phyloP scores from a whole-genome alignment of 2,888 invertebrate genomes.

The Thera obeliscata region DNA sequence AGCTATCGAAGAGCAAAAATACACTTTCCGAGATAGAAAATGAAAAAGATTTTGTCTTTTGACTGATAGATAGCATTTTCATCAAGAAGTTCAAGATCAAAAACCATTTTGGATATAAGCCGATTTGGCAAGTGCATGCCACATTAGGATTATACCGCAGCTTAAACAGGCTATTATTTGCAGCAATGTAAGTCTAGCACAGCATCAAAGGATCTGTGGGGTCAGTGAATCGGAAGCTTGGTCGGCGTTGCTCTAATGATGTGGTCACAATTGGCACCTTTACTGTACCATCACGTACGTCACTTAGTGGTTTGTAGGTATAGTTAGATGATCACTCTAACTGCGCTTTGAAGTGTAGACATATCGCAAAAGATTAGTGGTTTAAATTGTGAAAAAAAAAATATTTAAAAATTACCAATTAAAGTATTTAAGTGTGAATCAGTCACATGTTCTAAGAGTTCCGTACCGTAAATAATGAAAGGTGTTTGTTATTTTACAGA shows the following conservation, averaged over 20 bases:
- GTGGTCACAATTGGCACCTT: conserved; percentile 72
- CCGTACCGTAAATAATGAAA: no score
- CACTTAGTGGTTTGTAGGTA: neutral
- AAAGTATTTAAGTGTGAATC: no score
- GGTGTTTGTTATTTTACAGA: no score
- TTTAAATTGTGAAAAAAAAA: no score
- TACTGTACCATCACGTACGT: conserved; percentile 67
- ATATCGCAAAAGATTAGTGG: neutral
- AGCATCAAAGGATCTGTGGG: conserved; percentile 67
- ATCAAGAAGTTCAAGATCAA: neutral
- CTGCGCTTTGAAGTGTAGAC: neutral
- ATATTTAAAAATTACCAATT: no score
- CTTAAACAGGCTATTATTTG: neutral
- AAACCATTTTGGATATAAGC: neutral
- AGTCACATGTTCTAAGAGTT: no score
- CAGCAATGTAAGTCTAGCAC: neutral
- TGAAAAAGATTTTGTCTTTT: neutral
- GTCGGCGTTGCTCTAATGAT: conserved; percentile 72
- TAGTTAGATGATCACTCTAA: no score
- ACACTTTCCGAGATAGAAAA: neutral
- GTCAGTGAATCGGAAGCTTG: conserved; percentile 64
- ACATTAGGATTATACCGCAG: conserved; percentile 2
- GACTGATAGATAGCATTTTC: neutral
- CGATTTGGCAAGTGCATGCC: conserved; percentile 3
- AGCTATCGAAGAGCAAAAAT: no score